phyloP scores from a whole-genome alignment of 2,888 invertebrate genomes.

The Notodonta dromedarius region DNA sequence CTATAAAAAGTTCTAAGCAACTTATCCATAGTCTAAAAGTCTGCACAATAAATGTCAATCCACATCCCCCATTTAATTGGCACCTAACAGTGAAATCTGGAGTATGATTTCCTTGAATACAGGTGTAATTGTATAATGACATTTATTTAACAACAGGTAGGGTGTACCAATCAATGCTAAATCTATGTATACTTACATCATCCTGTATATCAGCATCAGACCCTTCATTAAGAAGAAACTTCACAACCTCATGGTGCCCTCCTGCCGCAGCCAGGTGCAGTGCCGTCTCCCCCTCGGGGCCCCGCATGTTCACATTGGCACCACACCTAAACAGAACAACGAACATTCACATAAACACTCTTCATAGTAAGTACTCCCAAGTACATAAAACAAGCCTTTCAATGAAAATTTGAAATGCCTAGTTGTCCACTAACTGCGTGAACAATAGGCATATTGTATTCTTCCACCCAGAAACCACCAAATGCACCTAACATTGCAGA shows the following conservation, averaged over 20 bases:
- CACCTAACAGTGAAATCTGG: too few species aligned
- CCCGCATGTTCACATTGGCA: constrained; percentile 90
- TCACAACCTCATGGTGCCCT: constrained; percentile 95
- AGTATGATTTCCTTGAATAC: too few species aligned
- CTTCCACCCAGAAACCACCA: too few species aligned
- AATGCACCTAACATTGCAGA: too few species aligned
- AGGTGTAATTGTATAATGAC: too few species aligned
- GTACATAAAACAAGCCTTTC: background rate
- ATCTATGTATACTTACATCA: constrained; percentile 85
- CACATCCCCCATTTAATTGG: too few species aligned
- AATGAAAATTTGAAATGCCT: too few species aligned
- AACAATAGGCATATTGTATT: too few species aligned
- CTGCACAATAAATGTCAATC: too few species aligned
- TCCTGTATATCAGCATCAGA: constrained; percentile 92
- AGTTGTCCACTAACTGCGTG: too few species aligned
- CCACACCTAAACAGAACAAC: constrained; percentile 81
- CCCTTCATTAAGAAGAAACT: constrained; percentile 90
- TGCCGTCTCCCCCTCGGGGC: constrained; percentile 92
- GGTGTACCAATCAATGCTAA: constrained; percentile 10
- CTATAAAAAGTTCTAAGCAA: too few species aligned
- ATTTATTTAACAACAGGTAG: background rate
- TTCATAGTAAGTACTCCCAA: background rate
- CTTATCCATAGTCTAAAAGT: too few species aligned
- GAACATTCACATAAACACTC: background rate
- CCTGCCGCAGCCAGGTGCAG: constrained; percentile 92